Percentiles rank a stretch among this genome's conserved stretches.
Conservation (phyloP, 2,113 vertebrate species). For the Amia ocellicauda region DNA sequence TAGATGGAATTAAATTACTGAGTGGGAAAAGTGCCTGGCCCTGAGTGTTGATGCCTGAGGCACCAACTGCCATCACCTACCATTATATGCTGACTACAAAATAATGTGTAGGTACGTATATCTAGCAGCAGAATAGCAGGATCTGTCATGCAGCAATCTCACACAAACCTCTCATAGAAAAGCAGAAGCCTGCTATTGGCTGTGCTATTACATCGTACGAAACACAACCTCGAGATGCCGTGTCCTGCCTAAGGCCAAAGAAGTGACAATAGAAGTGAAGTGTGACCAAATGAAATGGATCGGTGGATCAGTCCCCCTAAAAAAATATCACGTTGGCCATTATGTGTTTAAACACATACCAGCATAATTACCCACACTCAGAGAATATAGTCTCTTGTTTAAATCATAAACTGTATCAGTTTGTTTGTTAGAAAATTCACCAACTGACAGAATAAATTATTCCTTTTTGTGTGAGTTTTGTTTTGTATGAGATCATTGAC, state of each 20-base stretch:
- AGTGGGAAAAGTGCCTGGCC: not conserved
- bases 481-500: too few relatives aligned
- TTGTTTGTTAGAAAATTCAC: too few relatives aligned
- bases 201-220: not conserved
- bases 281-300: not conserved
- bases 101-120: not conserved
- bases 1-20: not conserved
- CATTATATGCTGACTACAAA: not conserved
- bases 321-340: too few relatives aligned
- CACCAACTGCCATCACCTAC: not conserved
- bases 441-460: too few relatives aligned
- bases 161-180: not conserved
- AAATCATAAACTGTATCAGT: too few relatives aligned
- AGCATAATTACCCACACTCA: too few relatives aligned
- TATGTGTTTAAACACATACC: too few relatives aligned
- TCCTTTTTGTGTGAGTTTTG: too few relatives aligned
- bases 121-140: not conserved
- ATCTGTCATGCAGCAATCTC: not conserved
- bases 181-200: too few relatives aligned
- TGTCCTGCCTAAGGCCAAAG: not conserved
- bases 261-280: not conserved
- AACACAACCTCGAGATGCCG: not conserved
- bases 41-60: constrained; percentile 2
- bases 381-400: too few relatives aligned
- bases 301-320: too few relatives aligned